These are phyloP conservation scores for Manacus vitellinus DNA, from an alignment of 2,113 vertebrate genomes.

Conservation along the genomic window DNA sequence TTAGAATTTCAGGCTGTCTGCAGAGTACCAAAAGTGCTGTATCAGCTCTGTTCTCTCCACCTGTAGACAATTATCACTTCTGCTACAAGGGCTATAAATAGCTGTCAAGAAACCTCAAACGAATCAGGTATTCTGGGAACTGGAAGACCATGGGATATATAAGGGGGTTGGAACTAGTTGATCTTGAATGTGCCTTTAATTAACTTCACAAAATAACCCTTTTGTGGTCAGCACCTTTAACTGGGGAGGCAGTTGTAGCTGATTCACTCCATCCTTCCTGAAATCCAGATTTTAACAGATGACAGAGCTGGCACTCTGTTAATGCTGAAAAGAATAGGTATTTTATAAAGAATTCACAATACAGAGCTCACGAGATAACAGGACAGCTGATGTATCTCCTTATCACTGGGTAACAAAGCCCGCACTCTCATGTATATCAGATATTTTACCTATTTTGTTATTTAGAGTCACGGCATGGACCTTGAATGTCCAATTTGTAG, in stretches of 20 bases:
- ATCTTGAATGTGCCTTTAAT: background rate
- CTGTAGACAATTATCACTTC: background rate
- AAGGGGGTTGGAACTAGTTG: background rate
- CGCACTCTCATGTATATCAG: background rate
- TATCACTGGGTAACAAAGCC: background rate
- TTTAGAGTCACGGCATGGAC: background rate
- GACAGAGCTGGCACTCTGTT: background rate
- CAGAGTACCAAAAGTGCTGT: background rate
- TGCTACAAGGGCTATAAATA: background rate
- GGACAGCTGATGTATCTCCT: constrained; percentile 19
- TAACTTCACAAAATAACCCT: background rate
- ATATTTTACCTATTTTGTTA: constrained; percentile 2
- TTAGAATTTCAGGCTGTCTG: background rate
- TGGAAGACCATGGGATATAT: background rate
- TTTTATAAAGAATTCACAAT: constrained; percentile 43
- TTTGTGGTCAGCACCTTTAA: background rate
- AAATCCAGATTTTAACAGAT: constrained; percentile 14
- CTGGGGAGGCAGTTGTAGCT: background rate
- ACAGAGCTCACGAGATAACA: background rate
- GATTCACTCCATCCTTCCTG: background rate
- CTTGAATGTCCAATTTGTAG: background rate
- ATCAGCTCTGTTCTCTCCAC: background rate
- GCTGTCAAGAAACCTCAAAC: background rate
- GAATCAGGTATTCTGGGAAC: background rate
- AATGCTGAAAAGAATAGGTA: constrained; percentile 34